A percentile compares a stretch with the other conserved stretches of the same genome.
phyloP scores from a whole-genome alignment of 2,888 invertebrate genomes.

The Deroplatys truncata region DNA sequence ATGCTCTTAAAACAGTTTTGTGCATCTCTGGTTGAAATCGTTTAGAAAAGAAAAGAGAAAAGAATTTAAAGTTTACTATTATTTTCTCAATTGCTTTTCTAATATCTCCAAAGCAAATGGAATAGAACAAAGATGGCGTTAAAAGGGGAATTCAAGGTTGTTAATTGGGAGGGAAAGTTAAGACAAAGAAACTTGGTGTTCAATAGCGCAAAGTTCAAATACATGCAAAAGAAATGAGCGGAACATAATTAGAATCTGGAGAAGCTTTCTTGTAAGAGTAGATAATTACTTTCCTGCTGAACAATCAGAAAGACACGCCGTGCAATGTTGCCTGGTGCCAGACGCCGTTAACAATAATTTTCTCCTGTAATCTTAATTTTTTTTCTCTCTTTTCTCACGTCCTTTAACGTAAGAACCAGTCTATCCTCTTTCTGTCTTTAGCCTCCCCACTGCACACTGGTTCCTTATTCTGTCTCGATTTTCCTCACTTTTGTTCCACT shows the following conservation, averaged over 20 bases:
- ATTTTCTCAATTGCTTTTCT: not conserved
- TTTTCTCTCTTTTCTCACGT: not conserved
- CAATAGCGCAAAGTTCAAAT: not conserved
- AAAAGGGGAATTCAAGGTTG: not conserved
- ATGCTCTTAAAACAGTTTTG: too few species aligned
- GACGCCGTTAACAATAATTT: not conserved
- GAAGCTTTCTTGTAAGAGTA: not conserved
- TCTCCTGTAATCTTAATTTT: not conserved
- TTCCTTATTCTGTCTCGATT: not conserved
- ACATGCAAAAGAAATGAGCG: not conserved
- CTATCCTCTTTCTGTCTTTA: not conserved
- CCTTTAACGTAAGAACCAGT: not conserved
- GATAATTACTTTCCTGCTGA: not conserved
- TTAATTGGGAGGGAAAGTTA: not conserved
- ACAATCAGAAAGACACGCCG: not conserved
- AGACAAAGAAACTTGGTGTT: not conserved
- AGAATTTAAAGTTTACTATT: not conserved
- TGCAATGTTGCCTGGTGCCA: not conserved
- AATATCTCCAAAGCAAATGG: not conserved
- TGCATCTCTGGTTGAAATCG: not conserved
- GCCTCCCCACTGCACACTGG: not conserved
- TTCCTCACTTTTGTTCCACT: not conserved
- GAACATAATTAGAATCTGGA: not conserved
- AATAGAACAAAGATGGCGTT: not conserved
- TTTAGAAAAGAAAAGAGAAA: not conserved